These are phyloP conservation scores for Malacoctenus gilli DNA, from an alignment of 2,797 vertebrate genomes.

Conservation along the genomic window DNA sequence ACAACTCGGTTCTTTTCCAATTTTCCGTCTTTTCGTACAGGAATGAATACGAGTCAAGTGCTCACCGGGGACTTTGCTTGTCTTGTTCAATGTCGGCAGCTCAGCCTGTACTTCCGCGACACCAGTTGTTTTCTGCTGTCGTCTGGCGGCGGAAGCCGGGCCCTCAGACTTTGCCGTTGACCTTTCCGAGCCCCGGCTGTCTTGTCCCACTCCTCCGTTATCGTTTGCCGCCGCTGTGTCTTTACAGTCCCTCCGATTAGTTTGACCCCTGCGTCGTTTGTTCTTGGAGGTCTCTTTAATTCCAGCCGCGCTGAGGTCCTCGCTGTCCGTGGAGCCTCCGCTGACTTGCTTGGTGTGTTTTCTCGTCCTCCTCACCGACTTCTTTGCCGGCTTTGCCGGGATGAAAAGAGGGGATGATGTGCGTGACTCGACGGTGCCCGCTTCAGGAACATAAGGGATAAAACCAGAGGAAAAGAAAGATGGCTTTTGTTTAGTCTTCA, in stretches of 20 bases:
- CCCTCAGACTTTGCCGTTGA: slow-evolving; percentile 39
- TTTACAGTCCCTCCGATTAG: slow-evolving; percentile 50
- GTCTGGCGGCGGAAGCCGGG: background rate
- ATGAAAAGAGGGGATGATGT: slow-evolving; percentile 80
- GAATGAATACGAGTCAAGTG: slow-evolving; percentile 16
- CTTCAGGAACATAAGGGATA: slow-evolving; percentile 31
- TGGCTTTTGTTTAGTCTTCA: slow-evolving; percentile 44
- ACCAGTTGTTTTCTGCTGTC: slow-evolving; percentile 29
- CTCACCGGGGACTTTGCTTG: slow-evolving; percentile 62
- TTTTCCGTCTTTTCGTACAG: slow-evolving; percentile 24
- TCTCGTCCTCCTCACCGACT: slow-evolving; percentile 50
- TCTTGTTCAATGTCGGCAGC: slow-evolving; percentile 32
- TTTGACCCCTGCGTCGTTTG: slow-evolving; percentile 64
- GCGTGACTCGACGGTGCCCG: slow-evolving; percentile 66
- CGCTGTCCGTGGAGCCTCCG: slow-evolving; percentile 75
- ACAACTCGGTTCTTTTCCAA: slow-evolving; percentile 9
- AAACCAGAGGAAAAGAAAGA: slow-evolving; percentile 20
- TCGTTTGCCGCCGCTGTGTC: slow-evolving; percentile 33
- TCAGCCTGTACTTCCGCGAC: slow-evolving; percentile 19
- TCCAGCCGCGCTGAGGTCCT: slow-evolving; percentile 45
- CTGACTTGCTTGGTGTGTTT: slow-evolving; percentile 55
- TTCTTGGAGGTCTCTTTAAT: slow-evolving; percentile 60
- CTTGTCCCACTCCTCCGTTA: slow-evolving; percentile 27
- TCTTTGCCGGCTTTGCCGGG: slow-evolving; percentile 71
- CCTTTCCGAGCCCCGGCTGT: slow-evolving; percentile 33